A percentile compares a stretch with the other conserved stretches of the same genome.
These are phyloP conservation scores for Selenia dentaria DNA, from an alignment of 2,888 invertebrate species.

Conservation along the genomic window DNA sequence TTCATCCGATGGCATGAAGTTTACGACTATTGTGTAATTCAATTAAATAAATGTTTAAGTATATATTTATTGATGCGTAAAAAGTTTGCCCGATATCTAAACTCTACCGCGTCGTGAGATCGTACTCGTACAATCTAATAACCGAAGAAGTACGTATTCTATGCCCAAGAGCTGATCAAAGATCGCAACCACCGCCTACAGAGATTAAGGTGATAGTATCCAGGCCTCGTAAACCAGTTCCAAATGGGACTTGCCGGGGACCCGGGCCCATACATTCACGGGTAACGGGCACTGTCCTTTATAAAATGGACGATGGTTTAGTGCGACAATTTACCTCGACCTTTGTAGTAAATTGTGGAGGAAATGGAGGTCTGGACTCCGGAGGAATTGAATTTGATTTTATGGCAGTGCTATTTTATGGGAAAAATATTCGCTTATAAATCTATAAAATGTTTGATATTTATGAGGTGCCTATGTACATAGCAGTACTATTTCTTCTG, in stretches of 20 bases:
- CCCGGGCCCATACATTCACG: slow-evolving; percentile 14
- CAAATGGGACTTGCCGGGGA: slow-evolving; percentile 16
- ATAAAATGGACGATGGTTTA: slow-evolving; percentile 11
- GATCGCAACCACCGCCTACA: slow-evolving; percentile 1
- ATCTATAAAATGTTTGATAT: no score
- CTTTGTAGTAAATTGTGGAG: slow-evolving; percentile 3
- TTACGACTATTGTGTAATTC: no score
- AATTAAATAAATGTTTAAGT: no score
- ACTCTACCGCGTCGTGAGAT: no score
- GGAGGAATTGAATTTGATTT: slow-evolving; percentile 2
- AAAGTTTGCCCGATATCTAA: no score
- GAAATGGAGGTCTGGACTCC: neutral
- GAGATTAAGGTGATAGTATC: slow-evolving; percentile 13
- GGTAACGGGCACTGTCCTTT: slow-evolving; percentile 10
- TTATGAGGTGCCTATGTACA: no score
- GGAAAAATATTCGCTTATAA: neutral
- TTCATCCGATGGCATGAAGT: no score
- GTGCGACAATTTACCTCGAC: neutral
- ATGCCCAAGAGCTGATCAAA: slow-evolving; percentile 4
- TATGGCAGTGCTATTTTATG: neutral
- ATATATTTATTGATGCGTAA: no score
- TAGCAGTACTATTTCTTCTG: no score
- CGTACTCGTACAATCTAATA: no score
- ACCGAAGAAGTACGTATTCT: no score
- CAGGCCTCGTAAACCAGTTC: slow-evolving; percentile 24